Percentiles rank a stretch among this genome's conserved stretches.
These are phyloP conservation scores for Gymnosoma rotundatum DNA, from an alignment of 2,888 invertebrate species.

Conservation along the genomic window DNA sequence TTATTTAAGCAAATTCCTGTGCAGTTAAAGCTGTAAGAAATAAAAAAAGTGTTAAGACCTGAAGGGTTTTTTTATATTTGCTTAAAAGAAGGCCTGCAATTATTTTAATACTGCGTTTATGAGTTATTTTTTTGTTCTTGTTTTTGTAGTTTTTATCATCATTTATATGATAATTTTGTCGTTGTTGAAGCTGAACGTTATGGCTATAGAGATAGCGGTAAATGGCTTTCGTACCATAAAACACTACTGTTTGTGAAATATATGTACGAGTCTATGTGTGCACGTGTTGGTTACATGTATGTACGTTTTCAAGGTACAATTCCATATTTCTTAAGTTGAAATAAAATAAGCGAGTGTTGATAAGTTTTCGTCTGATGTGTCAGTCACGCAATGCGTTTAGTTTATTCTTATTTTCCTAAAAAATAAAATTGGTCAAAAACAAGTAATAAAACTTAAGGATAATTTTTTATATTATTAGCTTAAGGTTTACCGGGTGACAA, in stretches of 20 bases:
- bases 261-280: neutral
- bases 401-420: conserved; percentile 21
- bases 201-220: conserved; percentile 68
- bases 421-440: too few species aligned
- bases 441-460: neutral
- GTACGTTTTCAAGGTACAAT: conserved; percentile 36
- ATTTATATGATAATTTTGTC: conserved; percentile 69
- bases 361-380: conserved; percentile 64
- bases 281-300: neutral
- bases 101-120: conserved; percentile 43
- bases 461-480: conserved; percentile 53
- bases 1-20: neutral
- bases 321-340: conserved; percentile 36
- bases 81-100: conserved; percentile 26
- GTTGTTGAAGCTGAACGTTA: conserved; percentile 67
- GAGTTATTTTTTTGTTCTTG: conserved; percentile 15
- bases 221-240: conserved; percentile 49
- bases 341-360: conserved; percentile 51
- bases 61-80: conserved; percentile 17
- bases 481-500: conserved; percentile 67
- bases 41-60: conserved; percentile 9
- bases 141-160: conserved; percentile 55
- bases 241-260: neutral
- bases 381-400: conserved; percentile 69
- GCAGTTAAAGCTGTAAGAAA: conserved; percentile 6